A percentile compares a stretch with the other conserved stretches of the same genome.
Conservation (phyloP, 1,140 invertebrate species). For the Onthophagus taurus region DNA sequence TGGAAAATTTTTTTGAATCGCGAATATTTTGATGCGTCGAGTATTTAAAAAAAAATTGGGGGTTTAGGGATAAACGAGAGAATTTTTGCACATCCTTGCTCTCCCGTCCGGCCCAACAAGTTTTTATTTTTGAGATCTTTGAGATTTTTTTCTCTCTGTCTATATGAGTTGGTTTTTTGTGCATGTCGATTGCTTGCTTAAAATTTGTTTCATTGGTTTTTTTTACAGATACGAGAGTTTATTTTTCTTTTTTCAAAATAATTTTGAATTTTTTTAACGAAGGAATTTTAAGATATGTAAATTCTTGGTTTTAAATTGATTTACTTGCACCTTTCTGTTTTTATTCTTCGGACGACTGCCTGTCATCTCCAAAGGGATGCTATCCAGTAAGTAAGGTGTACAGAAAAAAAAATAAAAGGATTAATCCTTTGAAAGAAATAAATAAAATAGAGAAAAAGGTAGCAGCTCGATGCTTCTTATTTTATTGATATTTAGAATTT, state of each 20-base stretch:
- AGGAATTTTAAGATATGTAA: no score
- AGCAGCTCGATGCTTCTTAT: no score
- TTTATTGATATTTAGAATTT: no score
- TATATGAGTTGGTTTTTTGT: constrained; percentile 50
- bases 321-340: constrained; percentile 69
- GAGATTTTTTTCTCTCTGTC: constrained; percentile 27
- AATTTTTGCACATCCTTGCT: constrained; percentile 40
- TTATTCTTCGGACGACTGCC: constrained; percentile 59
- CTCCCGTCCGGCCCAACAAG: constrained; percentile 32
- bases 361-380: constrained; percentile 60
- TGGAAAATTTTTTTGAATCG: constrained; percentile 41
- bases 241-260: background rate
- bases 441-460: no score
- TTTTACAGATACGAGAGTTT: background rate
- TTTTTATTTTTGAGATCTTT: constrained; percentile 21
- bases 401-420: no score
- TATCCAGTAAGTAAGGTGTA: constrained; percentile 64
- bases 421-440: no score
- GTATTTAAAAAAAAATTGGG: constrained; percentile 1
- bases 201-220: constrained; percentile 39
- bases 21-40: background rate
- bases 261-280: no score
- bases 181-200: constrained; percentile 26
- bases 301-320: constrained; percentile 56
- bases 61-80: constrained; percentile 23